Percentiles rank a stretch among this genome's conserved stretches.
Evolutionary conservation across 1,140 invertebrate genomes (phyloP).

Genomic region (Batillaria attramentaria): DNA sequence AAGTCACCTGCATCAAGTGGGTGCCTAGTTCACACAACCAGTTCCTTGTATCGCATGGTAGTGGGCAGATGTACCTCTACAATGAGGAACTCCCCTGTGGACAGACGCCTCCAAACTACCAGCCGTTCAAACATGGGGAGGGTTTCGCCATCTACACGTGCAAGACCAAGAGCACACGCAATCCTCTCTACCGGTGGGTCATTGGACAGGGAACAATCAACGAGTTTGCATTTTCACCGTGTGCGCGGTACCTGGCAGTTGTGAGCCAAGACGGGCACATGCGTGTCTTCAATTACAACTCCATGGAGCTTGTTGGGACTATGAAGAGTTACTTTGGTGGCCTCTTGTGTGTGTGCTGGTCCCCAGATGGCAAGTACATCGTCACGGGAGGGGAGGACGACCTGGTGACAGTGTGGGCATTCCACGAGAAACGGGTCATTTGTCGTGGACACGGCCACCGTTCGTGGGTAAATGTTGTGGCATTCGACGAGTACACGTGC

Average conservation of each 20-base stretch:
- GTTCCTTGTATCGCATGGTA: conserved; percentile 94
- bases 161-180: conserved; percentile 96
- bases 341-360: conserved; percentile 95
- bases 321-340: conserved; percentile 96
- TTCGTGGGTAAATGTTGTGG: conserved; percentile 95
- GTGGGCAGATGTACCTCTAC: conserved; percentile 98
- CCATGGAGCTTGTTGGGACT: conserved; percentile 91
- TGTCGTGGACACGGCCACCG: conserved; percentile 93
- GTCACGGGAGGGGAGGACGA: conserved; percentile 99
- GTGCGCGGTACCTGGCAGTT: conserved; percentile 86
- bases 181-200: conserved; percentile 85
- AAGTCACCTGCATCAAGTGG: conserved; percentile 99
- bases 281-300: conserved; percentile 96
- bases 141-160: conserved; percentile 95
- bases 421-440: conserved; percentile 92
- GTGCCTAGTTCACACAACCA: conserved; percentile 93
- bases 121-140: conserved; percentile 95
- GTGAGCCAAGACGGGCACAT: conserved; percentile 95
- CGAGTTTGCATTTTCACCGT: conserved; percentile 97
- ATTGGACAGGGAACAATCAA: conserved; percentile 89
- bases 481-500: conserved; percentile 94
- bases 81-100: conserved; percentile 95
- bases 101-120: conserved; percentile 86
- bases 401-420: conserved; percentile 97
- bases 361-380: conserved; percentile 94